Conservation (phyloP, 2,113 vertebrate genomes). For the Xenotilapia leptura region DNA sequence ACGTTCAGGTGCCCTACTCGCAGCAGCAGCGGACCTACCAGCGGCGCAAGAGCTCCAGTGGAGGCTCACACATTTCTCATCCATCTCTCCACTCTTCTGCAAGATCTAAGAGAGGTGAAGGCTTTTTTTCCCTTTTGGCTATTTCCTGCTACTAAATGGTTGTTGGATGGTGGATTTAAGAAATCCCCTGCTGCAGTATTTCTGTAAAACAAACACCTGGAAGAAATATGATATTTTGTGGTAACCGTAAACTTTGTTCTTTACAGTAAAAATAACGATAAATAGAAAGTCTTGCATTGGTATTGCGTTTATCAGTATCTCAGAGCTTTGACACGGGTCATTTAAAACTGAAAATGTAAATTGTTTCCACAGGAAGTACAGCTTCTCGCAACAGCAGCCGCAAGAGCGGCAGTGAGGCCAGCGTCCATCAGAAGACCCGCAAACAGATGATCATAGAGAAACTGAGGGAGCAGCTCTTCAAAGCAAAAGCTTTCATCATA, state of each 20-base stretch:
- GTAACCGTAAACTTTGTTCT: not conserved
- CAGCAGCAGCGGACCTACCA: slow-evolving; percentile 79
- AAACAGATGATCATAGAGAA: slow-evolving; percentile 89
- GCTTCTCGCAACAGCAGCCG: slow-evolving; percentile 86
- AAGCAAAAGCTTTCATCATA: slow-evolving; percentile 81
- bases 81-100: slow-evolving; percentile 80
- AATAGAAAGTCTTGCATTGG: not conserved
- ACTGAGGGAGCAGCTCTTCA: slow-evolving; percentile 85
- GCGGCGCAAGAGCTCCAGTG: slow-evolving; percentile 82
- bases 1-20: slow-evolving; percentile 78
- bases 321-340: not conserved
- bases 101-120: slow-evolving; percentile 84
- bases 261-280: not conserved
- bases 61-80: slow-evolving; percentile 77
- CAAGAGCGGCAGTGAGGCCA: slow-evolving; percentile 82
- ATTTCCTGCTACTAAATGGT: not conserved
- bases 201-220: not conserved
- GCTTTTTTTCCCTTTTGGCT: not conserved
- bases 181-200: not conserved
- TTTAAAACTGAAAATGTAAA: slow-evolving; percentile 19
- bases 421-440: slow-evolving; percentile 82
- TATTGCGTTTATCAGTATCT: not conserved
- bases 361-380: slow-evolving; percentile 80
- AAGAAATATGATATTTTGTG: not conserved
- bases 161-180: not conserved